These are phyloP conservation scores for Ptilonorhynchus violaceus DNA, from an alignment of 2,113 vertebrate genomes.

Conservation along the genomic window DNA sequence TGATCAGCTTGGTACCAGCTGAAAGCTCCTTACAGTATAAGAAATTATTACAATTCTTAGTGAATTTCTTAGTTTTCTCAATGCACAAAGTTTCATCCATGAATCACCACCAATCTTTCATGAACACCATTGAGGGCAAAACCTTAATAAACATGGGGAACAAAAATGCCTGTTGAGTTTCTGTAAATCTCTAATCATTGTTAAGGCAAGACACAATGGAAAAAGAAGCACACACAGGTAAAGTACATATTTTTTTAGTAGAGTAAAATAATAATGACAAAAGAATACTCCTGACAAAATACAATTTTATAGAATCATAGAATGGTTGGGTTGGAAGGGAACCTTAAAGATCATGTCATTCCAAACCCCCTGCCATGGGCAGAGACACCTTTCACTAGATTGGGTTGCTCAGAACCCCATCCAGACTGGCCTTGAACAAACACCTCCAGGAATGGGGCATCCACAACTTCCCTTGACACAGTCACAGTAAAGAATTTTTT, in stretches of 20 bases:
- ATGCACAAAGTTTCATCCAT: not conserved
- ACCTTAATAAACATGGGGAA: not conserved
- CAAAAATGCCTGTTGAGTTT: not conserved
- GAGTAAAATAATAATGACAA: not conserved
- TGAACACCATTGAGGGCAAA: not conserved
- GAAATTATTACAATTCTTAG: not conserved
- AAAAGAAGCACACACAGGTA: not conserved
- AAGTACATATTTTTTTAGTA: not conserved
- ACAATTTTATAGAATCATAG: not conserved
- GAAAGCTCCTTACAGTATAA: not conserved
- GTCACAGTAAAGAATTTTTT: not conserved
- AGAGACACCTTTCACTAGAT: not conserved
- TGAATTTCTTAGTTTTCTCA: not conserved
- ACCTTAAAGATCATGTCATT: fast-evolving
- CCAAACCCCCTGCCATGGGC: not conserved
- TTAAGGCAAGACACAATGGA: not conserved
- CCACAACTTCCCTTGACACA: not conserved
- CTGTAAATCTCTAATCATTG: not conserved
- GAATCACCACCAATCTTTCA: fast-evolving
- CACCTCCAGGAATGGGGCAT: not conserved
- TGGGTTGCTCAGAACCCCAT: not conserved
- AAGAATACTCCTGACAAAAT: not conserved
- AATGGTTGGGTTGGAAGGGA: not conserved
- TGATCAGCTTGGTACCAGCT: not conserved
- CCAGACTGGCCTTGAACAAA: not conserved